phyloP scores from a whole-genome alignment of 2,797 vertebrate genomes.

The Stomatorhinus walkeri region DNA sequence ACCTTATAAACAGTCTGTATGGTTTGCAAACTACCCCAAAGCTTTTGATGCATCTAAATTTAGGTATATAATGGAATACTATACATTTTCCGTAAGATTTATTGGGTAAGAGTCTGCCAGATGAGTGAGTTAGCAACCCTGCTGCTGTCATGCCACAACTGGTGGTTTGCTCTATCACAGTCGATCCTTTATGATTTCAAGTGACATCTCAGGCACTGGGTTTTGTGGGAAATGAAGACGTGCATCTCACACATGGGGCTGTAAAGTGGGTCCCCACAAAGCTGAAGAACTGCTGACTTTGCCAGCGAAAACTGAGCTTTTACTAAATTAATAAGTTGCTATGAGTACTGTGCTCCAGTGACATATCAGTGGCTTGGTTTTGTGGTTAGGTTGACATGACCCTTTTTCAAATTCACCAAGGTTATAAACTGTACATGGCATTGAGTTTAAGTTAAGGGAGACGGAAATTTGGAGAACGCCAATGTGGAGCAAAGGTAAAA shows the following conservation, averaged over 20 bases:
- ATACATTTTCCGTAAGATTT: neutral
- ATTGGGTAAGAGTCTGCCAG: neutral
- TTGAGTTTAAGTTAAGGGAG: neutral
- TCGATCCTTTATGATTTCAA: neutral
- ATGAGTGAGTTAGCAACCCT: neutral
- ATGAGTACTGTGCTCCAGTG: neutral
- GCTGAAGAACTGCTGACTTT: neutral
- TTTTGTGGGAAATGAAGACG: neutral
- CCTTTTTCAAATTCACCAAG: neutral
- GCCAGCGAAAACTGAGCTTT: neutral
- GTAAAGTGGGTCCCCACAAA: neutral
- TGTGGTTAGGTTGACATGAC: neutral
- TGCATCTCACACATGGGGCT: neutral
- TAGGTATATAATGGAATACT: neutral
- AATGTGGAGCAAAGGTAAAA: neutral
- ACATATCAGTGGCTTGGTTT: neutral
- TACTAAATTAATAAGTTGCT: neutral
- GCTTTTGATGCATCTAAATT: neutral
- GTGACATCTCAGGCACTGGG: neutral
- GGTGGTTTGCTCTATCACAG: neutral
- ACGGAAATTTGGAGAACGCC: neutral
- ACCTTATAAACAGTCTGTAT: neutral
- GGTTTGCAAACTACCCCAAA: neutral
- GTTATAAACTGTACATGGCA: neutral
- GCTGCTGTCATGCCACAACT: neutral